Evolutionary conservation across 2,888 invertebrate genomes (phyloP).

Genomic region (Lymantria dispar): DNA sequence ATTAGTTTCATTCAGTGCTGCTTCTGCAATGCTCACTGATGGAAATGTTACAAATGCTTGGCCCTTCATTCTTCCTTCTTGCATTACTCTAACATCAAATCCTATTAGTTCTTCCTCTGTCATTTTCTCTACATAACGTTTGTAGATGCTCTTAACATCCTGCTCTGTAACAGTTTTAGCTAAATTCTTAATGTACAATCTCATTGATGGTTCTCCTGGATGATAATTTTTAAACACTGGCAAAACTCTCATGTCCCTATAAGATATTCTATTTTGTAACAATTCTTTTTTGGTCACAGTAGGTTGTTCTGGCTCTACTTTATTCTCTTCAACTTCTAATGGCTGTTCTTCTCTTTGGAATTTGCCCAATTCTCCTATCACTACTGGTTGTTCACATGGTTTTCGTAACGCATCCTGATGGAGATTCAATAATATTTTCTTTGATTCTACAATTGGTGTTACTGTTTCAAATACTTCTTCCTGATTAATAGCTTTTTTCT

Average conservation of each 20-base stretch:
- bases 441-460: slow-evolving; percentile 56
- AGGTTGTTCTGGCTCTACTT: slow-evolving; percentile 49
- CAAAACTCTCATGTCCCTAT: slow-evolving; percentile 86
- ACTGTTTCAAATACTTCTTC: slow-evolving; percentile 69
- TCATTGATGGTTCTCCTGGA: slow-evolving; percentile 89
- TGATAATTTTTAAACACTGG: slow-evolving; percentile 94
- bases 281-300: slow-evolving; percentile 85
- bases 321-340: slow-evolving; percentile 31
- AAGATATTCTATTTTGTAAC: slow-evolving; percentile 85
- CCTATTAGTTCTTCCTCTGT: slow-evolving; percentile 67
- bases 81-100: slow-evolving; percentile 91
- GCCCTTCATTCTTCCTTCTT: slow-evolving; percentile 97
- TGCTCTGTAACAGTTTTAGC: slow-evolving; percentile 89
- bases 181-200: slow-evolving; percentile 96
- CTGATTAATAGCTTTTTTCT: slow-evolving; percentile 51
- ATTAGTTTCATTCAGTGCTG: slow-evolving; percentile 92
- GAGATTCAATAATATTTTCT: slow-evolving; percentile 71
- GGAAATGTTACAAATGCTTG: slow-evolving; percentile 96
- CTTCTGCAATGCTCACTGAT: slow-evolving; percentile 85
- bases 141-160: slow-evolving; percentile 90
- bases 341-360: slow-evolving; percentile 60
- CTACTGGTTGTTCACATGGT: slow-evolving; percentile 54
- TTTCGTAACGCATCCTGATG: slow-evolving; percentile 63
- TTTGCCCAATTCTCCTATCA: slow-evolving; percentile 69
- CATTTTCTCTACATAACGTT: slow-evolving; percentile 80